phyloP scores from a whole-genome alignment of 1,140 invertebrate species.

The Drosophila suzukii region DNA sequence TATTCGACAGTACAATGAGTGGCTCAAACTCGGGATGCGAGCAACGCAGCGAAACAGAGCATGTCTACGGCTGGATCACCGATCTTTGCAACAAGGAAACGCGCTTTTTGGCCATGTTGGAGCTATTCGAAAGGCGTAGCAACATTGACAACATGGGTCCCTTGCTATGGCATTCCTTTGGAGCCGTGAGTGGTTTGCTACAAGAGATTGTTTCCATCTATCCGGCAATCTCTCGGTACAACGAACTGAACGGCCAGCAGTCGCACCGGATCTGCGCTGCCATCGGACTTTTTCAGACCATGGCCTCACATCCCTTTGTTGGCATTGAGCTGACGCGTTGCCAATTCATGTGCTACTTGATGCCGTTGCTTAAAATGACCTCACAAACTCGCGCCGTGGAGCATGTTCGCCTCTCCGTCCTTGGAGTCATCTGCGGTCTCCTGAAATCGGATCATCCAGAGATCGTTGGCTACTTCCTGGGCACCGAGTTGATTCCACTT shows the following conservation, averaged over 20 bases:
- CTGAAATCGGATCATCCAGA: slow-evolving; percentile 31
- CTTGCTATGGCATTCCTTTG: slow-evolving; percentile 47
- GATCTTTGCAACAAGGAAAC: slow-evolving; percentile 34
- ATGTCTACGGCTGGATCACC: slow-evolving; percentile 31
- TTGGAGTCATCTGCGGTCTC: slow-evolving; percentile 36
- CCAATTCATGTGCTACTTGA: slow-evolving; percentile 32
- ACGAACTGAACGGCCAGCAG: slow-evolving; percentile 17
- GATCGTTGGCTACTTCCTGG: slow-evolving; percentile 30
- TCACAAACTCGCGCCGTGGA: slow-evolving; percentile 28
- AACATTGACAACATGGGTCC: slow-evolving; percentile 23
- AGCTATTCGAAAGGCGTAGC: slow-evolving; percentile 39
- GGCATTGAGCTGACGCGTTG: slow-evolving; percentile 28
- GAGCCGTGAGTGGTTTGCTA: slow-evolving; percentile 37
- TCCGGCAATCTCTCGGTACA: slow-evolving; percentile 10
- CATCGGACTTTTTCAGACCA: slow-evolving; percentile 41
- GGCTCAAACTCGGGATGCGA: neutral
- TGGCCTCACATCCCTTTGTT: slow-evolving; percentile 32
- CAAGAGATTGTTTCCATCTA: slow-evolving; percentile 44
- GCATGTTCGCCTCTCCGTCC: slow-evolving; percentile 38
- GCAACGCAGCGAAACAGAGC: slow-evolving; percentile 19
- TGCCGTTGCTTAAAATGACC: slow-evolving; percentile 39
- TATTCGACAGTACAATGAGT: neutral
- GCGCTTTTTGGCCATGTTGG: slow-evolving; percentile 31
- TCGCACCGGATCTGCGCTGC: slow-evolving; percentile 47
- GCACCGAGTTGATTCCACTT: slow-evolving; percentile 31